phyloP scores from a whole-genome alignment of 2,113 vertebrate species.

The Corynorhinus townsendii region DNA sequence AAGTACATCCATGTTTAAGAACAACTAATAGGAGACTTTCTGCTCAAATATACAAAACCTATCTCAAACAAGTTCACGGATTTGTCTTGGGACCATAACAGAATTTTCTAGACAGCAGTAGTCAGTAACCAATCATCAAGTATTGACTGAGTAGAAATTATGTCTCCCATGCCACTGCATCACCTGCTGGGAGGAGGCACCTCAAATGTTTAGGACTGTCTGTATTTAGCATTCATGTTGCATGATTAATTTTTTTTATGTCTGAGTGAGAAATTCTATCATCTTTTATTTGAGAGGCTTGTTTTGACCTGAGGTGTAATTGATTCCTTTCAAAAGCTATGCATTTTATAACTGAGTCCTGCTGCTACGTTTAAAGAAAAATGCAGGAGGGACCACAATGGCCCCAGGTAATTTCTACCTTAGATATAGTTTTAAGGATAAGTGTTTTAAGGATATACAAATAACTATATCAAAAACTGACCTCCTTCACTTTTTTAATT shows the following conservation, averaged over 20 bases:
- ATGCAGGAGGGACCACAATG: not conserved
- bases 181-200: not conserved
- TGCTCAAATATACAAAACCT: not conserved
- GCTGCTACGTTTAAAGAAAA: constrained; percentile 53
- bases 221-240: constrained; percentile 34
- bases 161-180: not conserved
- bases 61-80: not conserved
- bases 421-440: not conserved
- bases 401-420: constrained; percentile 28
- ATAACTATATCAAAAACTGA: not conserved
- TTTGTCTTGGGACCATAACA: not conserved
- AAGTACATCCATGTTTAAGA: not conserved
- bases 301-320: constrained; percentile 54
- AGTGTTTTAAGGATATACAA: constrained; percentile 19
- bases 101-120: not conserved
- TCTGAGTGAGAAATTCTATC: constrained; percentile 42
- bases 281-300: constrained; percentile 44
- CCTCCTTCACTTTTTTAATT: constrained; percentile 19
- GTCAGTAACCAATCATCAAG: not conserved
- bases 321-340: constrained; percentile 56
- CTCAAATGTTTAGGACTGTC: not conserved
- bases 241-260: constrained; percentile 34
- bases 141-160: not conserved
- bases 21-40: not conserved
- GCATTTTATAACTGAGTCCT: constrained; percentile 48